A percentile compares a stretch with the other conserved stretches of the same genome.
Conservation (phyloP, 2,797 vertebrate genomes). For the Passerculus sandwichensis region DNA sequence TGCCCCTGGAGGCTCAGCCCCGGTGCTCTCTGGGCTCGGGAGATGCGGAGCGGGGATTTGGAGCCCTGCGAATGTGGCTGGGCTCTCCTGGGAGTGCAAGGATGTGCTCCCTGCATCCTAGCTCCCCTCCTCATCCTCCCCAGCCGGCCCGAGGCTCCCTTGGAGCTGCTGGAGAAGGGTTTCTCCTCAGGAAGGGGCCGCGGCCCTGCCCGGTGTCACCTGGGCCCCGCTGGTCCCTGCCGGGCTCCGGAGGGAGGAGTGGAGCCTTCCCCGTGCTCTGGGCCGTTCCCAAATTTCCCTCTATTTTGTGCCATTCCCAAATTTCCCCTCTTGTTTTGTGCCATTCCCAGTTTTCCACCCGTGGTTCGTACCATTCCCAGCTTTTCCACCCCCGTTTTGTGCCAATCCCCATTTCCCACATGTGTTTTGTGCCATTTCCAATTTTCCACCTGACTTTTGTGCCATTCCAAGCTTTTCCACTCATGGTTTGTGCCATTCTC, state of each 20-base stretch:
- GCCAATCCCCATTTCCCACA: too few relatives aligned
- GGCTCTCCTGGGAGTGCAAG: neutral
- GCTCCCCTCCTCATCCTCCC: neutral
- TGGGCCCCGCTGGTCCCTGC: neutral
- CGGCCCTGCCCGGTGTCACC: neutral
- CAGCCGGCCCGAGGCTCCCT: neutral
- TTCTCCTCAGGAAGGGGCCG: neutral
- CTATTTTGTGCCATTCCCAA: too few relatives aligned
- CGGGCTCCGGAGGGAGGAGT: neutral
- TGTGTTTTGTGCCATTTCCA: too few relatives aligned
- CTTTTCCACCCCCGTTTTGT: too few relatives aligned
- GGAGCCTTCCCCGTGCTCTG: neutral
- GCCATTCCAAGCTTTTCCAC: too few relatives aligned
- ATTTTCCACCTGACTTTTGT: too few relatives aligned
- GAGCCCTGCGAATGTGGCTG: rapidly evolving
- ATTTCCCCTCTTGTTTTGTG: too few relatives aligned
- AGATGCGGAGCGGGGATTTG: neutral
- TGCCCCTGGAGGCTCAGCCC: rapidly evolving
- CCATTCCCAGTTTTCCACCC: too few relatives aligned
- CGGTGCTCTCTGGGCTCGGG: rapidly evolving
- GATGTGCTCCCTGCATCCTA: neutral
- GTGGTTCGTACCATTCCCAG: too few relatives aligned
- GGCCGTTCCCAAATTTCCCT: too few relatives aligned
- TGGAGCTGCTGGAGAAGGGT: neutral
- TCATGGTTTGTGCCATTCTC: too few relatives aligned